Percentiles rank a stretch among this genome's conserved stretches.
phyloP scores from a whole-genome alignment of 2,113 vertebrate species.

The Aspiorhynchus laticeps region DNA sequence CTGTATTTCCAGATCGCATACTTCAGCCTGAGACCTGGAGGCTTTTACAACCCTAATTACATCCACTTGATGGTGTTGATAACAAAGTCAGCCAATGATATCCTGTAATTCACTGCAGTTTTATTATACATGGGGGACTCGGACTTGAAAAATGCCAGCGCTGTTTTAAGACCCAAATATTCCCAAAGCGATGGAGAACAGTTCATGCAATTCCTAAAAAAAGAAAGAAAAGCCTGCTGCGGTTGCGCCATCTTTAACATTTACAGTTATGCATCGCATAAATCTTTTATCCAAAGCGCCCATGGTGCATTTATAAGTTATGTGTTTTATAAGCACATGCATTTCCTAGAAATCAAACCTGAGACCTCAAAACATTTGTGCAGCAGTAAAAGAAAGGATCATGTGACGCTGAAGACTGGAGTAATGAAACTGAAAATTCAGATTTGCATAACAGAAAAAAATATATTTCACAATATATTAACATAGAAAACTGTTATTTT shows the following conservation, averaged over 20 bases:
- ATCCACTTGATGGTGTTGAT: constrained; percentile 20
- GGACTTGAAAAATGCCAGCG: not conserved
- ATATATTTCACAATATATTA: too few relatives aligned
- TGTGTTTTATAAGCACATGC: not conserved
- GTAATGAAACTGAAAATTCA: too few relatives aligned
- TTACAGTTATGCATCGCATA: not conserved
- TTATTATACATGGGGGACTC: not conserved
- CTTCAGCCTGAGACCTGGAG: constrained; percentile 11
- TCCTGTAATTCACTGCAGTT: not conserved
- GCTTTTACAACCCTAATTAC: constrained; percentile 27
- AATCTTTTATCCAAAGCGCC: not conserved
- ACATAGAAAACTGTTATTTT: too few relatives aligned
- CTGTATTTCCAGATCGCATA: constrained; percentile 8
- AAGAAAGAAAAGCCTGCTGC: not conserved
- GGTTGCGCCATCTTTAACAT: not conserved
- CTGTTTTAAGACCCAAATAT: constrained; percentile 1
- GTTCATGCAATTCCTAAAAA: constrained; percentile 24
- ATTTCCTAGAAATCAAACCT: not conserved
- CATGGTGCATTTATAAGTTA: not conserved
- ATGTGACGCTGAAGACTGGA: too few relatives aligned
- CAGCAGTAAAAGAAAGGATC: too few relatives aligned
- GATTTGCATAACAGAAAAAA: too few relatives aligned
- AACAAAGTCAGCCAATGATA: constrained; percentile 6
- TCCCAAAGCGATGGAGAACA: constrained; percentile 21
- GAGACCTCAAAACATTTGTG: not conserved